phyloP scores from a whole-genome alignment of 2,888 invertebrate genomes.

The Drosophila austrosaltans region DNA sequence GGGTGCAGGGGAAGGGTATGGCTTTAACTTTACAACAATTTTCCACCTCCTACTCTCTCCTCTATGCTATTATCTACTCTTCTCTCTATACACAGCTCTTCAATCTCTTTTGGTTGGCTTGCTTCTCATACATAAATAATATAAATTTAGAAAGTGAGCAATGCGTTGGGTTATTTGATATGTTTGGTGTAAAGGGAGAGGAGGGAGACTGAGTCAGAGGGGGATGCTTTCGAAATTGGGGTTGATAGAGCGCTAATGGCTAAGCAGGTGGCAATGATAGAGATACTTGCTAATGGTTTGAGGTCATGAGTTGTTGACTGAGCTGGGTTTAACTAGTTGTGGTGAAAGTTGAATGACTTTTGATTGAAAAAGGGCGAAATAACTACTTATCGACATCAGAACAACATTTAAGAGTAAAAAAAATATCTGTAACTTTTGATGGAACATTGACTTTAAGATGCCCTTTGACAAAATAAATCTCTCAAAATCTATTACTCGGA shows the following conservation, averaged over 20 bases:
- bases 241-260: constrained; percentile 32
- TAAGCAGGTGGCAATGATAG: constrained; percentile 35
- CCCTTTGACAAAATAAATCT: too few relatives aligned
- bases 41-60: not conserved
- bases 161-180: constrained; percentile 46
- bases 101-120: constrained; percentile 17
- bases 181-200: constrained; percentile 6
- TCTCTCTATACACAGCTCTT: constrained; percentile 7
- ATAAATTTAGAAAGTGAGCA: constrained; percentile 44
- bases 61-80: not conserved
- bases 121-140: constrained; percentile 49
- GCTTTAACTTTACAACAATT: constrained; percentile 35
- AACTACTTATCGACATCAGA: not conserved
- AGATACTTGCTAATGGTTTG: constrained; percentile 13
- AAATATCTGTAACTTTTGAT: not conserved
- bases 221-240: constrained; percentile 7
- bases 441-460: not conserved
- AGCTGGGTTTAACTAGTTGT: constrained; percentile 12
- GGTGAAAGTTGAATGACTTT: constrained; percentile 11
- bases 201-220: not conserved
- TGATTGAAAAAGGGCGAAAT: not conserved
- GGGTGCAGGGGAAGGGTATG: constrained; percentile 4
- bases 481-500: too few relatives aligned
- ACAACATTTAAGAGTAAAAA: not conserved
- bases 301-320: constrained; percentile 1